These are phyloP conservation scores for Heteromyza rotundicornis DNA, from an alignment of 2,888 invertebrate species.

Conservation along the genomic window DNA sequence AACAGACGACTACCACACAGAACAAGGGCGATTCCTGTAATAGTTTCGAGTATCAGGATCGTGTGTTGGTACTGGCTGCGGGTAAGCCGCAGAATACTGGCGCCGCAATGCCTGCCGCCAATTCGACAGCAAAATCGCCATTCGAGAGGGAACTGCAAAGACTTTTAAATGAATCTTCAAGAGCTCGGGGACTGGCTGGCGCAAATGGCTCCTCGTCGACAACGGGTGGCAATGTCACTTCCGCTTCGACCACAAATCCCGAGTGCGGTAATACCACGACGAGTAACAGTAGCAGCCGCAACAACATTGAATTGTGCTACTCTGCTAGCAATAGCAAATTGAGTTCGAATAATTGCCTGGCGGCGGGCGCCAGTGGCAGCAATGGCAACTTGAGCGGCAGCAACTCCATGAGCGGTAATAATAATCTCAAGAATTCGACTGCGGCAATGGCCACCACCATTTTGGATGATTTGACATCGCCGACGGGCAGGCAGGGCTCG, in stretches of 20 bases:
- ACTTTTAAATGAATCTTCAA: conserved; percentile 70
- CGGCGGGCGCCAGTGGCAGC: conserved; percentile 42
- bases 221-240: conserved; percentile 37
- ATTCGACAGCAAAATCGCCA: conserved; percentile 68
- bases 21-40: conserved; percentile 70
- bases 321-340: conserved; percentile 58
- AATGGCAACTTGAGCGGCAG: conserved; percentile 57
- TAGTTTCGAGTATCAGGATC: conserved; percentile 69
- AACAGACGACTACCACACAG: conserved; percentile 67
- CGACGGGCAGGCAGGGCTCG: conserved; percentile 39
- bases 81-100: conserved; percentile 21
- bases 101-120: conserved; percentile 17
- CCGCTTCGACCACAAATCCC: conserved; percentile 36
- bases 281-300: conserved; percentile 55
- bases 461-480: conserved; percentile 50
- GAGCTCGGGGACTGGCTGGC: conserved; percentile 48
- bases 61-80: conserved; percentile 43
- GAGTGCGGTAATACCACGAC: conserved; percentile 40
- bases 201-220: conserved; percentile 30
- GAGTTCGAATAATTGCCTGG: conserved; percentile 47
- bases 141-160: conserved; percentile 83
- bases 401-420: conserved; percentile 54
- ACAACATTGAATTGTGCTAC: conserved; percentile 55
- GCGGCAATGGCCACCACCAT: conserved; percentile 30
- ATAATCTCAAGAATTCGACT: conserved; percentile 37